Evolutionary conservation across 2,797 vertebrate genomes (phyloP).

Genomic region (Xenopus petersii): DNA sequence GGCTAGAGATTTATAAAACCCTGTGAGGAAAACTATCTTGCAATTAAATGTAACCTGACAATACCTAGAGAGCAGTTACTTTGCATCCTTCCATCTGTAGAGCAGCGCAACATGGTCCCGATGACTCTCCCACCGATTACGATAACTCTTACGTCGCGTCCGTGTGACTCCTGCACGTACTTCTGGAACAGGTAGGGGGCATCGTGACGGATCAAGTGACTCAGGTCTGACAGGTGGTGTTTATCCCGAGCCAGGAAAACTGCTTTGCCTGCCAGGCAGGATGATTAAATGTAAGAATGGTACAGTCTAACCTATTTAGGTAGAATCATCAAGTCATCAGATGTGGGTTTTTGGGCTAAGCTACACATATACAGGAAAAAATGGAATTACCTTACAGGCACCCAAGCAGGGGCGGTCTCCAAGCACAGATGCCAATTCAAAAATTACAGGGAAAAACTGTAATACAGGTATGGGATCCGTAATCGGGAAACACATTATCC

Average conservation of each 20-base stretch:
- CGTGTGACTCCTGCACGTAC: conserved; percentile 76
- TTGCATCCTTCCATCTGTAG: conserved; percentile 77
- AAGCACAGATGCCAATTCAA: no score
- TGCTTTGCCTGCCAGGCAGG: conserved; percentile 66
- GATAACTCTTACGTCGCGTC: conserved; percentile 75
- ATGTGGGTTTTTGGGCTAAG: neutral
- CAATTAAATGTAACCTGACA: no score
- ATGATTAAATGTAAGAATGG: conserved; percentile 20
- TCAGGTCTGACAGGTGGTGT: conserved; percentile 75
- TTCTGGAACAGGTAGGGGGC: conserved; percentile 79
- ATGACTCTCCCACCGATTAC: conserved; percentile 76
- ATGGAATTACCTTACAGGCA: no score
- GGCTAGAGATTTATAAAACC: no score
- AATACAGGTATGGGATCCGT: no score
- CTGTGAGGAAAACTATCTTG: no score
- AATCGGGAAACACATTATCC: no score
- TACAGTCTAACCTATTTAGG: neutral
- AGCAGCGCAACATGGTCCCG: conserved; percentile 78
- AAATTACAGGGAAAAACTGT: no score
- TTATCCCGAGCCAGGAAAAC: conserved; percentile 78
- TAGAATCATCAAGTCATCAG: neutral
- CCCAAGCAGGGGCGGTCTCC: no score
- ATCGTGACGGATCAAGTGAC: conserved; percentile 76
- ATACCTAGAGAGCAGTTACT: conserved; percentile 79
- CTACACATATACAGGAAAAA: no score